Evolutionary conservation across 1,140 invertebrate genomes (phyloP), one percentile per base, ranked within the genome.

Genomic region (Neuroterus valhalla): DNA sequence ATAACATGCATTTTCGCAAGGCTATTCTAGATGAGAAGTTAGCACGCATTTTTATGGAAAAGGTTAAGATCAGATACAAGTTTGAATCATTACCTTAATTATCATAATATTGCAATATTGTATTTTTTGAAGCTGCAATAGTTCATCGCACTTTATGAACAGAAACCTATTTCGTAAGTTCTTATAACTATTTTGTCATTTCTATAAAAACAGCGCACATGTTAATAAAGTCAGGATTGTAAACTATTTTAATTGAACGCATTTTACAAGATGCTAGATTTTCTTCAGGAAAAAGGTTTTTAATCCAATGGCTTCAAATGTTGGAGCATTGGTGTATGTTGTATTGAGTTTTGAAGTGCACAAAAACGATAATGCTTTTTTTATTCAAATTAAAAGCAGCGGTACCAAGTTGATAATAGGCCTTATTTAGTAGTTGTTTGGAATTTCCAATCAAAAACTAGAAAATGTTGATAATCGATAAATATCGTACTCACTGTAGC

Each of bases 131-230:
- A 62, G 15, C 5, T 10, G 23, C 14, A 62, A n/a, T 62, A 31
- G 31, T 26, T 6, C 14, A 62, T 62, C 55, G 55, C 55, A 62
- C 31, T 62, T 62, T 62, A 31, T 15, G 31, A 38, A 62, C 31
- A 62, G n/a, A n/a, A 26, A n/a, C 23, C 31, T 38, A 38, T 4
- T 31, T 23, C 31, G 14, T 31, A 31, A 0, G 15, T 26, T 31
- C 15, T 62, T n/a, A n/a, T n/a, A n/a, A n/a, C n/a, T 21, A 11
- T 55, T 55, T 19, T 23, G 23, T 55, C 23, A n/a, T 62, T 62
- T 62, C 26, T 31, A 62, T 26, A 62, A 23, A 38, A 31, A 15
- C 4, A 62, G 31, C 55, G 55, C 23, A 62, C 55, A 62, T n/a
- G 31, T 31, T 62, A 62, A 12, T 62, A 14, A 62, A 62, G n/a